These are phyloP conservation scores for Scaptomyza graminum DNA, from an alignment of 1,140 invertebrate genomes.

Conservation along the genomic window DNA sequence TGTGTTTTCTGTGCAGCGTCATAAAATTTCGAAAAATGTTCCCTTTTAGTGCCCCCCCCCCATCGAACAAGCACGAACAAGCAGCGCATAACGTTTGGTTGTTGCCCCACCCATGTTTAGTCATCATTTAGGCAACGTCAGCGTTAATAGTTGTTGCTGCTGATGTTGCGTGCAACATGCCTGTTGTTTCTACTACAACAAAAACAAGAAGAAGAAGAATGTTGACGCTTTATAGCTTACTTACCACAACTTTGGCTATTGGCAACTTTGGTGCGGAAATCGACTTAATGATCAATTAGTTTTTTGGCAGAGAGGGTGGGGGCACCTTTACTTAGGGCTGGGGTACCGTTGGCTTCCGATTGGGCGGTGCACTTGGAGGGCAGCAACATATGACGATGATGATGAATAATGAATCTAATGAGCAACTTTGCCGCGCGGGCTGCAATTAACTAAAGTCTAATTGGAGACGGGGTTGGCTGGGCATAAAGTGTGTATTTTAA, in stretches of 20 bases:
- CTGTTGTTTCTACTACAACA: slow-evolving; percentile 24
- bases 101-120: slow-evolving; percentile 22
- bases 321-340: slow-evolving; percentile 1
- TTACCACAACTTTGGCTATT: slow-evolving; percentile 41
- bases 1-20: slow-evolving; percentile 36
- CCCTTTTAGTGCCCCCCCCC: background rate
- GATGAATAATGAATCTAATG: slow-evolving; percentile 46
- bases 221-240: slow-evolving; percentile 78
- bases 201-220: background rate
- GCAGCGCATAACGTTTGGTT: too few species aligned
- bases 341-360: slow-evolving; percentile 70
- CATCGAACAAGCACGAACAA: slow-evolving; percentile 36
- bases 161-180: slow-evolving; percentile 73
- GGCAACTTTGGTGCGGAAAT: slow-evolving; percentile 68
- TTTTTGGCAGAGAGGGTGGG: slow-evolving; percentile 35
- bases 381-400: background rate
- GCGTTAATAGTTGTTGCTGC: slow-evolving; percentile 29
- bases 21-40: slow-evolving; percentile 60
- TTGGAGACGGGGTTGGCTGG: slow-evolving; percentile 66
- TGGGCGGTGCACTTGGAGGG: slow-evolving; percentile 39
- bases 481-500: slow-evolving; percentile 81
- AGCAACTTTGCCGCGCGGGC: slow-evolving; percentile 69
- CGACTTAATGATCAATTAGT: slow-evolving; percentile 80
- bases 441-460: slow-evolving; percentile 77
- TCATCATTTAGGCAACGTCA: slow-evolving; percentile 37